phyloP scores from a whole-genome alignment of 1,140 invertebrate genomes.

The Cephus cinctus region DNA sequence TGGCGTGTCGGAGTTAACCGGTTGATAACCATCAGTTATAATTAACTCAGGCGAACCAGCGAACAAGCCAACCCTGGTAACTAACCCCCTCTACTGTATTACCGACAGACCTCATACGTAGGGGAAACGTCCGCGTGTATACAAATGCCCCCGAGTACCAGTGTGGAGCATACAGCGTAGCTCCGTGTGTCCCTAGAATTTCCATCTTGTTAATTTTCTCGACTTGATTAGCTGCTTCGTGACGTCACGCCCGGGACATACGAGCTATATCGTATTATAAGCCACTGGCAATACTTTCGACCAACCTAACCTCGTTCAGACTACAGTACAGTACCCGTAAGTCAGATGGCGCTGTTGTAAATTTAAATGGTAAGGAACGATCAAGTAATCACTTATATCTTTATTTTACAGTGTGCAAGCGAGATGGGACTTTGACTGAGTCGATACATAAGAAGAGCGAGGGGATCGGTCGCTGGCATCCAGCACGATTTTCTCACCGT shows the following conservation, averaged over 20 bases:
- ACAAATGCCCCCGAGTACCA: not conserved
- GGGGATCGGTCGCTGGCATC: not conserved
- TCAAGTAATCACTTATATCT: too few species aligned
- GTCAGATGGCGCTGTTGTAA: too few species aligned
- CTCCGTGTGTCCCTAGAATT: constrained; percentile 8
- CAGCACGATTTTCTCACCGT: constrained; percentile 33
- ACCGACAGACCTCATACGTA: constrained; percentile 22
- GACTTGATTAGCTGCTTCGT: too few species aligned
- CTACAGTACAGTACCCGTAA: too few species aligned
- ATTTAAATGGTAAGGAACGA: too few species aligned
- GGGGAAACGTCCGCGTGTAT: constrained; percentile 8
- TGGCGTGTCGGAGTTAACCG: constrained; percentile 57
- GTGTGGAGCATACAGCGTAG: constrained; percentile 7
- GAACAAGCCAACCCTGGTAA: constrained; percentile 51
- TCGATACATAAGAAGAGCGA: too few species aligned
- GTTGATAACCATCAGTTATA: constrained; percentile 59
- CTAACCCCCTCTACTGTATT: constrained; percentile 21
- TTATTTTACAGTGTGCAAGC: too few species aligned
- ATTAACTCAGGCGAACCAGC: constrained; percentile 56
- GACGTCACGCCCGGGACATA: too few species aligned
- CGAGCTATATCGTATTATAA: too few species aligned
- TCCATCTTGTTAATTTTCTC: constrained; percentile 10
- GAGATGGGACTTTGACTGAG: too few species aligned
- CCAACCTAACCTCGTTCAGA: too few species aligned
- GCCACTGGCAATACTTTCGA: too few species aligned